A percentile compares a stretch with the other conserved stretches of the same genome.
These are phyloP conservation scores for Anastrepha ludens DNA, from an alignment of 1,140 invertebrate species.

Conservation along the genomic window DNA sequence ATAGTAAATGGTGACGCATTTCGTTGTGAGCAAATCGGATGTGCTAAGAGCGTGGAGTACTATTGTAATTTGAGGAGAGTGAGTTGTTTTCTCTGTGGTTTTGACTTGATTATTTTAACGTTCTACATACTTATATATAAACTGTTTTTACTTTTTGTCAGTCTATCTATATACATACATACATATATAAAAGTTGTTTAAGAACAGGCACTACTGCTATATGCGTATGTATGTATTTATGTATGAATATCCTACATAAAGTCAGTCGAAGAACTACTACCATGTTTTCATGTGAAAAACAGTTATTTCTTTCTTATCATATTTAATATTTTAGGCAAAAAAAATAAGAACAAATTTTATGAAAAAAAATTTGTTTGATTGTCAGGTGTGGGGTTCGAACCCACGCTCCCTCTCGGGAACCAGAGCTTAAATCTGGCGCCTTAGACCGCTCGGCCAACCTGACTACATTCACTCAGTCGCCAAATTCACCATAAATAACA, in stretches of 20 bases:
- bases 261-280: too few species aligned
- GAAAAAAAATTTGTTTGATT: conserved; percentile 59
- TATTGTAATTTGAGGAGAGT: not conserved
- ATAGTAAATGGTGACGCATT: conserved; percentile 14
- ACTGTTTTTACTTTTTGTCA: too few species aligned
- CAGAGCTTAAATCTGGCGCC: conserved; percentile 82
- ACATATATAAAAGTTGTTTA: not conserved
- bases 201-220: too few species aligned
- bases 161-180: not conserved
- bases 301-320: not conserved
- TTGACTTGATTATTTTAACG: too few species aligned
- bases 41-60: not conserved
- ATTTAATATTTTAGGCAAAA: not conserved
- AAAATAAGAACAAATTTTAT: not conserved
- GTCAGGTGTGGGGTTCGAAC: conserved; percentile 82
- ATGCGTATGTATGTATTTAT: too few species aligned
- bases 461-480: conserved; percentile 53
- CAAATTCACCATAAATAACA: not conserved
- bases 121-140: too few species aligned
- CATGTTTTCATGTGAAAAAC: not conserved
- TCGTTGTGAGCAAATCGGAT: not conserved
- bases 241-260: too few species aligned
- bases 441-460: conserved; percentile 81
- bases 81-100: not conserved
- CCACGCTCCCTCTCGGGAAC: conserved; percentile 80